These are phyloP conservation scores for Synanthedon myopaeformis DNA, from an alignment of 2,888 invertebrate genomes.

Conservation along the genomic window DNA sequence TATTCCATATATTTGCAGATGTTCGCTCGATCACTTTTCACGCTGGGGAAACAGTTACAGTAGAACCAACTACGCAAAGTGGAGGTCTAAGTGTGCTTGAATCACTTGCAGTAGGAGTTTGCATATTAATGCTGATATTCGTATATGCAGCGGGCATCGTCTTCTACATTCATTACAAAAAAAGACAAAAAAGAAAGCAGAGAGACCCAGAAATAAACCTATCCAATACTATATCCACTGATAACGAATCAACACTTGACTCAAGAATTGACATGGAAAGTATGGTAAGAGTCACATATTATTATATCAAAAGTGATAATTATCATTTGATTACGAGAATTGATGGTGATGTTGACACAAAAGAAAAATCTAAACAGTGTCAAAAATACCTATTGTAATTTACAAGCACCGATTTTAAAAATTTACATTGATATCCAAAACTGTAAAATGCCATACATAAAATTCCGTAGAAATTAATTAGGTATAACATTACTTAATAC, in stretches of 20 bases:
- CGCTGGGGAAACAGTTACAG: constrained; percentile 67
- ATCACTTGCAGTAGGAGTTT: constrained; percentile 84
- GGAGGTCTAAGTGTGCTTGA: constrained; percentile 80
- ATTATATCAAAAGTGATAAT: background rate
- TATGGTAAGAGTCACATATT: constrained; percentile 32
- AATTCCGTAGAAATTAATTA: too few species aligned
- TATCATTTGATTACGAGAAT: background rate
- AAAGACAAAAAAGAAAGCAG: constrained; percentile 71
- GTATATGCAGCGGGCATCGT: constrained; percentile 88
- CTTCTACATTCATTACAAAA: constrained; percentile 80
- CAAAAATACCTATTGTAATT: too few species aligned
- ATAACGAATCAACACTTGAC: constrained; percentile 45
- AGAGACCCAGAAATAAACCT: constrained; percentile 51
- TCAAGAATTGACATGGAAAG: constrained; percentile 55
- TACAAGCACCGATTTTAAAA: too few species aligned
- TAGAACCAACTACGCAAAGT: constrained; percentile 60
- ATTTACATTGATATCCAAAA: too few species aligned
- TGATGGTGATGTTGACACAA: background rate
- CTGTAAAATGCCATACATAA: too few species aligned
- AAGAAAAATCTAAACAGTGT: too few species aligned
- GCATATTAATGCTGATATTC: constrained; percentile 81
- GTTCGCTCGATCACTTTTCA: constrained; percentile 84
- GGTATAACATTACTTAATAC: background rate
- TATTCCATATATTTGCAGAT: constrained; percentile 53
- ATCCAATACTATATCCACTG: constrained; percentile 39